phyloP scores from a whole-genome alignment of 2,113 vertebrate species.

The Cephalopterus ornatus region DNA sequence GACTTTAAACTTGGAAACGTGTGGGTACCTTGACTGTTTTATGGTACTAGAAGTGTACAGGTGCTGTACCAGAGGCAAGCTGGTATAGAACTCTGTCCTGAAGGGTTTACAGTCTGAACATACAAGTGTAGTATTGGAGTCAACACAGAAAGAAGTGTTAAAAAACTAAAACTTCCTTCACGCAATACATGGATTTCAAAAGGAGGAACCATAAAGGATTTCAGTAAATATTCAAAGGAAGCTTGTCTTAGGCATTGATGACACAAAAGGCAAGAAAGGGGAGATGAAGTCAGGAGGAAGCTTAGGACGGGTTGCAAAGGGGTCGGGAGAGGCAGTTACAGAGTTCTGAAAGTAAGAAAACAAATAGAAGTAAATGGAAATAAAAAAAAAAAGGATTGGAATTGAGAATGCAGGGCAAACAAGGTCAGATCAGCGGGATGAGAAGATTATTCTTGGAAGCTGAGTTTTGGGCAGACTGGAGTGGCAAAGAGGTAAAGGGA shows the following conservation, averaged over 20 bases:
- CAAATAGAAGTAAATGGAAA: neutral
- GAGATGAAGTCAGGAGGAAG: neutral
- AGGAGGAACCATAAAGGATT: neutral
- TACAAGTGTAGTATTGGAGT: neutral
- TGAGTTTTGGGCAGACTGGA: conserved; percentile 14
- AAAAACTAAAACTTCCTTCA: conserved; percentile 3
- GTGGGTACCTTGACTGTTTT: neutral
- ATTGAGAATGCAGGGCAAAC: neutral
- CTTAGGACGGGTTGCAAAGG: neutral
- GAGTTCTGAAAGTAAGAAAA: conserved; percentile 6
- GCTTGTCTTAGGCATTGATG: neutral
- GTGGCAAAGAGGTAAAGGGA: conserved; percentile 42
- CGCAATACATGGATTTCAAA: neutral
- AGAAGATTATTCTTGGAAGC: conserved; percentile 21
- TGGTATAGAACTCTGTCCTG: conserved; percentile 25
- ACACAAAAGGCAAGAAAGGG: neutral
- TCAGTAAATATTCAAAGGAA: neutral
- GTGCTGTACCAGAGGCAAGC: neutral
- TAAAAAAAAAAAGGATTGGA: neutral
- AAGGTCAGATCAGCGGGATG: neutral
- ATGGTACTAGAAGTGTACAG: neutral
- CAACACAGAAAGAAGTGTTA: neutral
- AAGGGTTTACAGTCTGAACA: neutral
- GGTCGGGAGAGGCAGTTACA: neutral
- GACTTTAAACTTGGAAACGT: neutral